Evolutionary conservation across 2,888 invertebrate genomes (phyloP).

Genomic region (Cephonodes hylas): DNA sequence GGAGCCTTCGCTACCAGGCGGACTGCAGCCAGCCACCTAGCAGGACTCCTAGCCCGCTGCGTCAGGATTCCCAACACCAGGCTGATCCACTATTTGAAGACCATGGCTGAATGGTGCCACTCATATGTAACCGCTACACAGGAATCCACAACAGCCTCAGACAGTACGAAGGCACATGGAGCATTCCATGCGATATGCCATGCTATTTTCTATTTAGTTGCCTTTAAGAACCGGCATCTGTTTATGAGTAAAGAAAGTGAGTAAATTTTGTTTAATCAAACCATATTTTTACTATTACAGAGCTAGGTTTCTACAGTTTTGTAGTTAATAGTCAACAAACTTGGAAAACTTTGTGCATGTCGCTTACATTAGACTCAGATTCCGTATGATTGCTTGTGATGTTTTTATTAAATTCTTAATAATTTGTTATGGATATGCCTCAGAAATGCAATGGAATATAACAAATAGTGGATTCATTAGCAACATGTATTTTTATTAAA

Average conservation of each 20-base stretch:
- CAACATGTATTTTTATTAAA: too few species aligned
- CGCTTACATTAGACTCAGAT: too few species aligned
- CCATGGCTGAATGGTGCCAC: conserved; percentile 92
- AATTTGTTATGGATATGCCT: too few species aligned
- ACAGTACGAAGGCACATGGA: conserved; percentile 84
- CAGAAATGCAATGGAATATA: too few species aligned
- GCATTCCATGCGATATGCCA: conserved; percentile 97
- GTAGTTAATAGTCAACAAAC: too few species aligned
- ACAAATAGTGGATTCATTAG: too few species aligned
- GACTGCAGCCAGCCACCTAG: conserved; percentile 67
- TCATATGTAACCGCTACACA: conserved; percentile 86
- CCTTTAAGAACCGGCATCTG: conserved; percentile 93
- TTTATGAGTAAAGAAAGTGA: conserved; percentile 88
- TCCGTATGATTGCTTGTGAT: too few species aligned
- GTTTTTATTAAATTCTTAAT: too few species aligned
- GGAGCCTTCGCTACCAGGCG: conserved; percentile 62
- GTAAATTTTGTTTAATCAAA: conserved; percentile 36
- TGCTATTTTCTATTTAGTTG: conserved; percentile 94
- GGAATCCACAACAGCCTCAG: conserved; percentile 65
- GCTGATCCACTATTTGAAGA: conserved; percentile 76
- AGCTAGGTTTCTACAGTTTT: too few species aligned
- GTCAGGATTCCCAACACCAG: conserved; percentile 65
- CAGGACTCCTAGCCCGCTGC: conserved; percentile 69
- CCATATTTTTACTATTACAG: background rate
- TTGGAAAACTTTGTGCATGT: too few species aligned